Evolutionary conservation across 2,888 invertebrate genomes (phyloP).

Genomic region (Dexiosoma caninum): DNA sequence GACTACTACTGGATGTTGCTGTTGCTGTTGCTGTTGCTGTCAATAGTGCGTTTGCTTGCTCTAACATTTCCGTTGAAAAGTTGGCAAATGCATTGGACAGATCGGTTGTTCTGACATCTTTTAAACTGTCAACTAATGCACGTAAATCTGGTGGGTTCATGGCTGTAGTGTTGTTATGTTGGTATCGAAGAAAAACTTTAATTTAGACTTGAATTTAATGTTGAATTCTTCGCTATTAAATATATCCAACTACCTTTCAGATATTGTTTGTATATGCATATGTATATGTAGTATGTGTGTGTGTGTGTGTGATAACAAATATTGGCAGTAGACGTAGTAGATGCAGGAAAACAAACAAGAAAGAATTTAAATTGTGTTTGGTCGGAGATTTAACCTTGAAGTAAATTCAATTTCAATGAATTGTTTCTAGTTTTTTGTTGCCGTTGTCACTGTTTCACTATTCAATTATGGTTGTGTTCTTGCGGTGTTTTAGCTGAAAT

Average conservation of each 20-base stretch:
- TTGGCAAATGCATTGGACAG: constrained; percentile 70
- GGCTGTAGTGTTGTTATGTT: constrained; percentile 4
- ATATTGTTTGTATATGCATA: neutral
- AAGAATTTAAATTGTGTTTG: neutral
- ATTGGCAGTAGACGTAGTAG: neutral
- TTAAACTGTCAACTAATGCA: constrained; percentile 69
- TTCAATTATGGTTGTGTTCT: neutral
- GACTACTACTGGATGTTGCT: neutral
- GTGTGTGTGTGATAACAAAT: neutral
- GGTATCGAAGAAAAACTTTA: neutral
- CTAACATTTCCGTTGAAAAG: constrained; percentile 70
- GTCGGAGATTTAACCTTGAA: constrained; percentile 10
- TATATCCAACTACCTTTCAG: neutral
- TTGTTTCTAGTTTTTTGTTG: neutral
- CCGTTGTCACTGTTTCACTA: constrained; percentile 5
- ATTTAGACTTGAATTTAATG: neutral
- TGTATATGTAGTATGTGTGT: no score
- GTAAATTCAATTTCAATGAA: constrained; percentile 32
- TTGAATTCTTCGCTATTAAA: neutral
- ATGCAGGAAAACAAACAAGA: neutral
- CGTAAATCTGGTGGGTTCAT: constrained; percentile 70
- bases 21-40: constrained; percentile 28
- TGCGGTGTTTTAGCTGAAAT: constrained; percentile 33
- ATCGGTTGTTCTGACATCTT: constrained; percentile 64
- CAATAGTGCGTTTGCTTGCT: constrained; percentile 69